These are phyloP conservation scores for Eupithecia exiguata DNA, from an alignment of 2,888 invertebrate genomes.

Conservation along the genomic window DNA sequence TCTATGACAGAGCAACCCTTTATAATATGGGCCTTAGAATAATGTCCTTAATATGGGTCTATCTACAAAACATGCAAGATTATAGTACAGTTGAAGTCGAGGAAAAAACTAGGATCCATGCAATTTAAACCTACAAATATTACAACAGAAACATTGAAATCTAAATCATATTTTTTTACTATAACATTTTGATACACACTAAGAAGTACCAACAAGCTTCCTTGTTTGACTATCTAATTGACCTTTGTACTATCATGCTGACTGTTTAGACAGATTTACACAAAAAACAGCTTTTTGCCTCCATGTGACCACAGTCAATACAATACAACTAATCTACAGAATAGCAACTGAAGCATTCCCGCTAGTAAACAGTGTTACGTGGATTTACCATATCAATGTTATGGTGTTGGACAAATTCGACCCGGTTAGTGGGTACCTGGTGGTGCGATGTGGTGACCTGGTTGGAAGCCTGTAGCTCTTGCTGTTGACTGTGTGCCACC, in stretches of 20 bases:
- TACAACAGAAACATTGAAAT: neutral
- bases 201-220: neutral
- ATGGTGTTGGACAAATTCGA: constrained; percentile 83
- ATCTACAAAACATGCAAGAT: constrained; percentile 4
- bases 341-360: constrained; percentile 70
- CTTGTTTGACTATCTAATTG: constrained; percentile 3
- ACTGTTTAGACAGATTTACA: neutral
- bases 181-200: neutral
- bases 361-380: constrained; percentile 74
- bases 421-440: constrained; percentile 83
- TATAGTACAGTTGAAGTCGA: neutral
- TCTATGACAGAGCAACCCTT: too few relatives aligned
- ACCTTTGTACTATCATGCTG: constrained; percentile 10
- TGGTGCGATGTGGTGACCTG: constrained; percentile 76
- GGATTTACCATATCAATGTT: constrained; percentile 83
- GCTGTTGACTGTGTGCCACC: constrained; percentile 80
- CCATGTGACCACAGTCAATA: constrained; percentile 5
- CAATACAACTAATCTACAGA: constrained; percentile 18
- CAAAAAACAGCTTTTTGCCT: neutral
- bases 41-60: neutral
- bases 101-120: neutral
- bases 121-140: neutral
- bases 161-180: neutral
- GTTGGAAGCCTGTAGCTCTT: constrained; percentile 61
- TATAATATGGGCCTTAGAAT: neutral